Evolutionary conservation across 2,797 vertebrate genomes (phyloP).

Genomic region (Galago senegalensis): DNA sequence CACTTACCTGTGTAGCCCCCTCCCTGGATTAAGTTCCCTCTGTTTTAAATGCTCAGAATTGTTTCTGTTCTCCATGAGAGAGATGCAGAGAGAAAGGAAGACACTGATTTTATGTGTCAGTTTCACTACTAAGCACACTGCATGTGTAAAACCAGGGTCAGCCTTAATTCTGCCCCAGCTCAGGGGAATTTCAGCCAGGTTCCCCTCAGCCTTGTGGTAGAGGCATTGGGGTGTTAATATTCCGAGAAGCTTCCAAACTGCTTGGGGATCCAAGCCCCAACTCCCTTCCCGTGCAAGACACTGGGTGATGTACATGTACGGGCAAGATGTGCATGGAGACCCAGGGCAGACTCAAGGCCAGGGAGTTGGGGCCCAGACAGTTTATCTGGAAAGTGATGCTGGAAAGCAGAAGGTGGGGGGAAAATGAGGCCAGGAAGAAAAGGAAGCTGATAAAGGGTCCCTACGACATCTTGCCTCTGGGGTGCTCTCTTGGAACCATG

Average conservation of each 20-base stretch:
- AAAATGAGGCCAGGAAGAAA: not conserved
- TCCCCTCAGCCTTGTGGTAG: not conserved
- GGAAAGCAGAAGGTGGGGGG: not conserved
- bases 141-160: not conserved
- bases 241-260: not conserved
- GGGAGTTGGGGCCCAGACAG: not conserved
- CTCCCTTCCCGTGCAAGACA: not conserved
- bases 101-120: not conserved
- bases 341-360: not conserved
- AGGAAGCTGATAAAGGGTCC: not conserved
- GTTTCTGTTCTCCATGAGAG: not conserved
- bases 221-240: not conserved
- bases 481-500: not conserved
- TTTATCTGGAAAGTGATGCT: not conserved
- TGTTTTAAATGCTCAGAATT: not conserved
- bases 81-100: not conserved
- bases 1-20: accelerated
- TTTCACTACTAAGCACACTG: not conserved
- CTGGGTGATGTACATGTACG: not conserved
- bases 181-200: not conserved
- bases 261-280: not conserved
- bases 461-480: not conserved
- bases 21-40: not conserved
- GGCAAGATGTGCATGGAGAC: not conserved
- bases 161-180: not conserved